Base-by-base conservation (phyloP, 2,888 invertebrate species). In the Spialia ferax region DNA sequence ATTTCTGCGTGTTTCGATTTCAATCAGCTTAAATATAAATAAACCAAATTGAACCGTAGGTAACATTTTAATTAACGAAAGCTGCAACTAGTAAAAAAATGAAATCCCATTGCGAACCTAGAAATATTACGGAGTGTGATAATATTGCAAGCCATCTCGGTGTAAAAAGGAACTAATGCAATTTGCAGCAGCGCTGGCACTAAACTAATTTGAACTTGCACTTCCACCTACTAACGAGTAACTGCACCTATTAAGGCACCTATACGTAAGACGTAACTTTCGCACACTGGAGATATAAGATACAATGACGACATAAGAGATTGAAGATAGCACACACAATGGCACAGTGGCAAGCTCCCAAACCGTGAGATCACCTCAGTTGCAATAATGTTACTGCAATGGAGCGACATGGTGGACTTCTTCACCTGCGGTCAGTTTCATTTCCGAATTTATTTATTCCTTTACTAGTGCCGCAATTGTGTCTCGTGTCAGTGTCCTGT, bases 351-450 rank as follows among this genome's bases (percentile, higher is more conserved):
- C 75, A 73, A 79, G 78, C 78, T 73, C 79, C 79, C 71, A 79
- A 88, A 84, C 81, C 82, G 86, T 85, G 87, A 74, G 86, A 85
- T 77, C 77, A 71, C 73, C 77, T 89, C 91, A 93, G 93, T 93
- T 84, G 84, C 83, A 86, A 87, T 80, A 80, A 90, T 90, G 91
- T 83, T 89, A 86, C 86, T 92, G 89, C 87, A 89, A 87, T 91
- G 91, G 88, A 87, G 88, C 83, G 93, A 93, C 92, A 91, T 91
- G 90, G 82, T 92, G 77, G 90, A 90, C 77, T 90, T 90, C 81
- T 84, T 92, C 75, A 81, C 83, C 73, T 91, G 91, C 81, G 93
- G 93, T 92, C 87, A 87, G 90, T 91, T 83, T 75, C 67, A 71
- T 78, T 78, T 80, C 80, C 69, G 74, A 75, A 76, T 68, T 70